Evolutionary conservation across 2,797 vertebrate species (phyloP).

Genomic region (Fringilla coelebs): DNA sequence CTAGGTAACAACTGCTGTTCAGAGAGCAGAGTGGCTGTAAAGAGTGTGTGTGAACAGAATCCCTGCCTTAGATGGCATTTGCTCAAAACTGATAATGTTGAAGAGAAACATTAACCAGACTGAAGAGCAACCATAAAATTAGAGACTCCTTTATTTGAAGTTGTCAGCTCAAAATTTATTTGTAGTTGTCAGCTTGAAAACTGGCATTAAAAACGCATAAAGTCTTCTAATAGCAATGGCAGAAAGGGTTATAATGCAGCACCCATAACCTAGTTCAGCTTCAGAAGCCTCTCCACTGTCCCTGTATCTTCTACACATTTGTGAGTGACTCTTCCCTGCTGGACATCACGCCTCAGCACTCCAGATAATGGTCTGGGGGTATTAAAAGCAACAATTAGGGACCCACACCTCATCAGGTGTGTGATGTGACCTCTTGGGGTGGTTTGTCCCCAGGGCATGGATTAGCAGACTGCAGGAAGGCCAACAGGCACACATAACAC

Average conservation of each 20-base stretch:
- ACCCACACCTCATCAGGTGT: fast-evolving
- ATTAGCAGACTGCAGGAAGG: not conserved
- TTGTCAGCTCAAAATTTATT: not conserved
- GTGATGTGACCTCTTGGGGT: not conserved
- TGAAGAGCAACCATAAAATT: not conserved
- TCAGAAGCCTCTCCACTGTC: not conserved
- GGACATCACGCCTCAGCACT: not conserved
- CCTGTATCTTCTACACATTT: not conserved
- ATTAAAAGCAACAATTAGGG: not conserved
- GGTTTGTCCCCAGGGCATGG: not conserved
- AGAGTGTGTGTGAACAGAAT: not conserved
- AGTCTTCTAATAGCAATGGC: not conserved
- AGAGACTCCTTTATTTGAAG: not conserved
- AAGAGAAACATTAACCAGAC: not conserved
- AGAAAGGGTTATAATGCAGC: not conserved
- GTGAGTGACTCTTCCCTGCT: not conserved
- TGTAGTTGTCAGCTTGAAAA: not conserved
- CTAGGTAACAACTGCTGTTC: not conserved
- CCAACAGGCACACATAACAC: fast-evolving
- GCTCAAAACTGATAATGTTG: not conserved
- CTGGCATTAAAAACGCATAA: not conserved
- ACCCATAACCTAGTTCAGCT: not conserved
- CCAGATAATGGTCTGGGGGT: not conserved
- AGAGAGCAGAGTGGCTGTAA: not conserved
- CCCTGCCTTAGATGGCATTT: not conserved